phyloP scores from a whole-genome alignment of 2,888 invertebrate genomes.

The Drosophila neonasuta region DNA sequence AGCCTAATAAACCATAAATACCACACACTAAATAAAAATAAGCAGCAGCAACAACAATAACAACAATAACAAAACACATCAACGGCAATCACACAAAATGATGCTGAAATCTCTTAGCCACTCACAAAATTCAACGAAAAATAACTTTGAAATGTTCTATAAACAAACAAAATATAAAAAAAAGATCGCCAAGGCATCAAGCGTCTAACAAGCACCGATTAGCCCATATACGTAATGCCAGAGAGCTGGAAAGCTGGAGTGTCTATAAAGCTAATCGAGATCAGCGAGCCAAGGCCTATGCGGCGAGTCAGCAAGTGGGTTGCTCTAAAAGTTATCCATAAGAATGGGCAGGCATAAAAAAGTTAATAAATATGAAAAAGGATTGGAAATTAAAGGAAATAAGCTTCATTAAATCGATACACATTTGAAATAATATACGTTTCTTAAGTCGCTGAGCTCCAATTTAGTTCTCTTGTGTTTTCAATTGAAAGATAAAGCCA shows the following conservation, averaged over 20 bases:
- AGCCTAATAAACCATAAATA: constrained; percentile 65
- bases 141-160: constrained; percentile 62
- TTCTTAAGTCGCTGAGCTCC: too few relatives aligned
- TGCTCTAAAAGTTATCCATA: constrained; percentile 18
- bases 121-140: constrained; percentile 54
- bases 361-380: too few relatives aligned
- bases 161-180: constrained; percentile 65
- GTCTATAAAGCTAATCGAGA: constrained; percentile 33
- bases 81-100: constrained; percentile 28
- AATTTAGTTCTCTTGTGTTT: too few relatives aligned
- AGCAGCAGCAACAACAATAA: constrained; percentile 24
- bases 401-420: too few relatives aligned
- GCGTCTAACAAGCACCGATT: constrained; percentile 43
- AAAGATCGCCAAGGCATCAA: constrained; percentile 41
- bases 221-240: constrained; percentile 46
- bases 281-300: constrained; percentile 25
- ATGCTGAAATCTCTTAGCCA: constrained; percentile 59
- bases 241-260: constrained; percentile 32
- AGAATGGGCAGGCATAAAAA: too few relatives aligned
- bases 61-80: constrained; percentile 10
- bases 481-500: too few relatives aligned
- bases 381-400: too few relatives aligned
- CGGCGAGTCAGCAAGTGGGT: constrained; percentile 8
- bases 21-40: constrained; percentile 50
- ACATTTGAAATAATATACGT: too few relatives aligned